A percentile compares a stretch with the other conserved stretches of the same genome.
phyloP scores from a whole-genome alignment of 2,113 vertebrate genomes.

The Macaca fascicularis region DNA sequence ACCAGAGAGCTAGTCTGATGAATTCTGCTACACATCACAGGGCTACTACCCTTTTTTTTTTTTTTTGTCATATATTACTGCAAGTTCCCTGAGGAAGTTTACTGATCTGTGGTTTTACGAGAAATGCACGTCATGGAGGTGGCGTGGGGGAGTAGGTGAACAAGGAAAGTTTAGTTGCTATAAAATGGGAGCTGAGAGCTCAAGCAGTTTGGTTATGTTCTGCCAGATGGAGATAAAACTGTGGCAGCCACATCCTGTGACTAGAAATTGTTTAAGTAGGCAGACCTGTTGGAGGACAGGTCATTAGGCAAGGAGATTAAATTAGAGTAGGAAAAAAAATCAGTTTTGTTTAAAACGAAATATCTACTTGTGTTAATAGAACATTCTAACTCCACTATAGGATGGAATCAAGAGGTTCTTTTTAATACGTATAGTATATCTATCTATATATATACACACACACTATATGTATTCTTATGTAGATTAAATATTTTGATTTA shows the following conservation, averaged over 20 bases:
- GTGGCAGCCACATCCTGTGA: slow-evolving; percentile 88
- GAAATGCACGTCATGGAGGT: slow-evolving; percentile 3
- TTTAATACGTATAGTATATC: accelerated
- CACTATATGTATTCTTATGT: neutral
- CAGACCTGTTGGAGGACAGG: slow-evolving; percentile 17
- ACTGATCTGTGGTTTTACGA: slow-evolving; percentile 25
- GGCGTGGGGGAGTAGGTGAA: accelerated
- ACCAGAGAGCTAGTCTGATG: neutral
- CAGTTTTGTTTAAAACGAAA: neutral
- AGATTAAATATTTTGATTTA: neutral
- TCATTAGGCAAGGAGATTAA: neutral
- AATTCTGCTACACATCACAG: accelerated
- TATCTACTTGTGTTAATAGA: neutral
- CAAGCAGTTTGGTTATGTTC: slow-evolving; percentile 38
- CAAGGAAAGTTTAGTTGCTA: neutral
- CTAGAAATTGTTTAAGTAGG: slow-evolving; percentile 54
- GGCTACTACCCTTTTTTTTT: neutral
- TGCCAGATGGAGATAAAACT: slow-evolving; percentile 77
- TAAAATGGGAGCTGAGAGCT: slow-evolving; percentile 70
- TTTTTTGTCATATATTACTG: neutral
- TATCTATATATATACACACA: too few relatives aligned
- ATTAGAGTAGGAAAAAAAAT: neutral
- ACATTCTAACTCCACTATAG: neutral
- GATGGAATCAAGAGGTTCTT: neutral
- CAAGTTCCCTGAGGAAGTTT: slow-evolving; percentile 57